Percentiles rank a stretch among this genome's conserved stretches.
These are phyloP conservation scores for Syrrhaptes paradoxus DNA, from an alignment of 2,113 vertebrate species.

Conservation along the genomic window DNA sequence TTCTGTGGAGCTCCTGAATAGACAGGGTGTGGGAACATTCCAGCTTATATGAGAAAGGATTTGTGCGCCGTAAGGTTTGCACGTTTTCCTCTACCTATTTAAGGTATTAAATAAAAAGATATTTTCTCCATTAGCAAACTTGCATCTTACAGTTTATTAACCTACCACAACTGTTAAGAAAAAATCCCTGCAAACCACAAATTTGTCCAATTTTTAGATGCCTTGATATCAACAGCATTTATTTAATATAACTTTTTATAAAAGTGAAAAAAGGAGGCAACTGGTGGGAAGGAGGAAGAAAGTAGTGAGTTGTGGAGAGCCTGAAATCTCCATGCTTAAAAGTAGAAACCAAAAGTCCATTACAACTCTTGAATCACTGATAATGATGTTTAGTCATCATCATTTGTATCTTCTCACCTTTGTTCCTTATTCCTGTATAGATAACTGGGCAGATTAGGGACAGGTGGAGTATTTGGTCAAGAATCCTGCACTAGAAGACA, in stretches of 20 bases:
- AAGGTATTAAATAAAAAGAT: not conserved
- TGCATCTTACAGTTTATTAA: not conserved
- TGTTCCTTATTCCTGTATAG: not conserved
- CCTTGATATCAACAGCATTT: not conserved
- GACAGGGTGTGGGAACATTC: not conserved
- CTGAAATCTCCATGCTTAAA: not conserved
- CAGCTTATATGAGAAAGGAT: not conserved
- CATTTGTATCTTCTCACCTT: not conserved
- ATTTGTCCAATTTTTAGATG: not conserved
- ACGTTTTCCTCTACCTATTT: not conserved
- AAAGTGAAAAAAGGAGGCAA: not conserved
- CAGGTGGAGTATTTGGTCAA: not conserved
- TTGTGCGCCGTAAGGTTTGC: not conserved
- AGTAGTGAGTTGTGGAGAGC: not conserved
- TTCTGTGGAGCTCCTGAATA: not conserved
- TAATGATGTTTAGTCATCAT: not conserved
- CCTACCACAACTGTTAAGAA: rapidly evolving
- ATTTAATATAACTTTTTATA: not conserved
- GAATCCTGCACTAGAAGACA: not conserved
- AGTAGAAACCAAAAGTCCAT: not conserved
- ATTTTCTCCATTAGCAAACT: not conserved
- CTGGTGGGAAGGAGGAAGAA: not conserved
- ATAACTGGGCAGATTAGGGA: not conserved
- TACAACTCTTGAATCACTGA: not conserved
- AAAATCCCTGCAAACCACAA: not conserved